A percentile compares a stretch with the other conserved stretches of the same genome.
phyloP scores from a whole-genome alignment of 1,140 invertebrate species.

The Wasmannia auropunctata region DNA sequence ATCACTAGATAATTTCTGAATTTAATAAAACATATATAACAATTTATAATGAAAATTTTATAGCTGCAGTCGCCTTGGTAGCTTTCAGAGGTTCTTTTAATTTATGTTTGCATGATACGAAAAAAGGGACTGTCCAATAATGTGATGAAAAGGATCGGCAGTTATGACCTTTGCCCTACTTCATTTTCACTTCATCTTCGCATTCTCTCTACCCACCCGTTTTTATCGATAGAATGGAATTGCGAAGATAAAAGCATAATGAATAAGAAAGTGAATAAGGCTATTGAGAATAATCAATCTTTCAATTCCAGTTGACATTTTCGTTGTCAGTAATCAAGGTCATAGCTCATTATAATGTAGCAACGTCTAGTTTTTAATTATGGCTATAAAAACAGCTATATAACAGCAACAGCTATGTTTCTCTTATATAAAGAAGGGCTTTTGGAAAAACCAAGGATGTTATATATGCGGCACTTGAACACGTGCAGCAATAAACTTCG shows the following conservation, averaged over 20 bases:
- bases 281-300: not conserved
- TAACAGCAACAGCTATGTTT: not conserved
- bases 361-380: not conserved
- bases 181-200: not conserved
- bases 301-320: not conserved
- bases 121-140: not conserved
- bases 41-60: not conserved
- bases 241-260: not conserved
- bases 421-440: not conserved
- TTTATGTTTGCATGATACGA: not conserved
- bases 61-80: not conserved
- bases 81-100: not conserved
- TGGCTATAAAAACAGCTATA: not conserved
- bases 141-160: not conserved
- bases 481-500: constrained; percentile 19
- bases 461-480: not conserved
- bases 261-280: not conserved
- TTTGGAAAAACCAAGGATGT: not conserved
- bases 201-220: not conserved
- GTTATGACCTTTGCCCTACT: constrained; percentile 32
- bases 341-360: not conserved
- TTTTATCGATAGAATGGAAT: constrained; percentile 28
- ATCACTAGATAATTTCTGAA: not conserved
- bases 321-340: not conserved
- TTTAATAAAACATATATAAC: not conserved